These are phyloP conservation scores for Patella depressa DNA, from an alignment of 2,888 invertebrate species.

Conservation along the genomic window DNA sequence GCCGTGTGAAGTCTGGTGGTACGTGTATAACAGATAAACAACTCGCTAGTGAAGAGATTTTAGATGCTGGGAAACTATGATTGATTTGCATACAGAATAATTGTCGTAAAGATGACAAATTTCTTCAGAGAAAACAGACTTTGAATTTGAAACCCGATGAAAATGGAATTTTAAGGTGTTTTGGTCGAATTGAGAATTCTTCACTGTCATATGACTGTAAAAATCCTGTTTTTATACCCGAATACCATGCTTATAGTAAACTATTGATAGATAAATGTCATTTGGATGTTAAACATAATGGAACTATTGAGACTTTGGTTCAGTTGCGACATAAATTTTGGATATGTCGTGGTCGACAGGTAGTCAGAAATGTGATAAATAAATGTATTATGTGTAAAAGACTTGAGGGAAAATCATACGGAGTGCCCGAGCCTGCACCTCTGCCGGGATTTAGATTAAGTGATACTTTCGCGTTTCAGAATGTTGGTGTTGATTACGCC, in stretches of 20 bases:
- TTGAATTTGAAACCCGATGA: background rate
- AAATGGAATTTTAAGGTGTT: background rate
- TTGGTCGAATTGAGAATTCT: background rate
- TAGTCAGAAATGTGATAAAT: background rate
- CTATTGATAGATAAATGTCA: background rate
- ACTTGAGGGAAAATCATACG: background rate
- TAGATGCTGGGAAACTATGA: background rate
- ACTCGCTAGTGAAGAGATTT: background rate
- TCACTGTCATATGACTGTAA: background rate
- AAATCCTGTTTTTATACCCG: background rate
- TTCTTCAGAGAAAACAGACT: background rate
- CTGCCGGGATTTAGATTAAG: background rate
- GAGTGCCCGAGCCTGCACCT: background rate
- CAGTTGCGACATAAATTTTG: background rate
- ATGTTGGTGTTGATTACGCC: background rate
- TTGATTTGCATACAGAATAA: background rate
- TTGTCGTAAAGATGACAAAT: background rate
- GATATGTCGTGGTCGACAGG: background rate
- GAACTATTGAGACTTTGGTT: background rate
- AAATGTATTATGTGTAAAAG: background rate
- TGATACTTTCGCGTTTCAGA: background rate
- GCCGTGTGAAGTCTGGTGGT: background rate
- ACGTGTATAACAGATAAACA: background rate
- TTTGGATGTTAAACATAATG: background rate
- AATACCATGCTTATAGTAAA: constrained; percentile 1